A percentile compares a stretch with the other conserved stretches of the same genome.
phyloP scores from a whole-genome alignment of 2,888 invertebrate genomes.

The Eupeodes latifasciatus region DNA sequence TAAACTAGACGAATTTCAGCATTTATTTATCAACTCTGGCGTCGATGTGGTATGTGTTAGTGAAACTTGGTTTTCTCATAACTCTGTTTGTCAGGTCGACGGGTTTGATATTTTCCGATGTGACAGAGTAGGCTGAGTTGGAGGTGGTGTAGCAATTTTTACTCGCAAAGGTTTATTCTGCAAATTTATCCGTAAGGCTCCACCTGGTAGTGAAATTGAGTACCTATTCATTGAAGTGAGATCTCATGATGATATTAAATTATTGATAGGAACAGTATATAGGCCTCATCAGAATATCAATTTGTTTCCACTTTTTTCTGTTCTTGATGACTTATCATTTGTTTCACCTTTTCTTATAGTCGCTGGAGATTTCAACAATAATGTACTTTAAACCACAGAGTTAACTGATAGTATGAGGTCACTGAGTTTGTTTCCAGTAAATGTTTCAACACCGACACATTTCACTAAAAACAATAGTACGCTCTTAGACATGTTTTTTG shows the following conservation, averaged over 20 bases:
- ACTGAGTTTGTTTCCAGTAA: slow-evolving; percentile 14
- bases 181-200: not conserved
- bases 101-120: not conserved
- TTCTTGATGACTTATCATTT: slow-evolving; percentile 6
- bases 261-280: slow-evolving; percentile 2
- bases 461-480: slow-evolving; percentile 1
- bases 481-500: slow-evolving; percentile 4
- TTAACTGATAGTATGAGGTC: not conserved
- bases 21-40: not conserved
- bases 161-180: not conserved
- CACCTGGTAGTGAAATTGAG: not conserved
- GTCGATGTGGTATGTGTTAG: not conserved
- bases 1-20: no score
- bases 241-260: not conserved
- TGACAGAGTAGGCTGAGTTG: not conserved
- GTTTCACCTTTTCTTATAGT: not conserved
- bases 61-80: not conserved
- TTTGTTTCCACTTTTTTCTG: not conserved
- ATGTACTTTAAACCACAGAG: not conserved
- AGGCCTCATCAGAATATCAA: slow-evolving; percentile 2
- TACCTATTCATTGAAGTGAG: slow-evolving; percentile 5
- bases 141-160: slow-evolving; percentile 10
- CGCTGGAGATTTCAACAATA: slow-evolving; percentile 6
- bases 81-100: not conserved
- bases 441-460: not conserved